Evolutionary conservation across 2,113 vertebrate genomes (phyloP).

Genomic region (Centrocercus urophasianus): DNA sequence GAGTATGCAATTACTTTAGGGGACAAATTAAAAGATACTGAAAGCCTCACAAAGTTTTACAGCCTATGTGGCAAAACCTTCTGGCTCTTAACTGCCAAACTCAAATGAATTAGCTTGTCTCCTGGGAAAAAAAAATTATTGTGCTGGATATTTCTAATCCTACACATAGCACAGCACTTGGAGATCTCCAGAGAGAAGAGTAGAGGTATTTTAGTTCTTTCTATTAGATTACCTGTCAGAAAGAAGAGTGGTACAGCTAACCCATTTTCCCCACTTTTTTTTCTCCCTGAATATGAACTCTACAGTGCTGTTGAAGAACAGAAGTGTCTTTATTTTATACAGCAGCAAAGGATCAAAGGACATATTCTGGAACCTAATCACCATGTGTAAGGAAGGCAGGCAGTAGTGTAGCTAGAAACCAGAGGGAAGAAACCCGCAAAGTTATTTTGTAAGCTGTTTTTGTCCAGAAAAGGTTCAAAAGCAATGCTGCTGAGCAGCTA

Average conservation of each 20-base stretch:
- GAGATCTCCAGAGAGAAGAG: background rate
- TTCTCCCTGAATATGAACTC: background rate
- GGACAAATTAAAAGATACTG: constrained; percentile 16
- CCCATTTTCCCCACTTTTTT: background rate
- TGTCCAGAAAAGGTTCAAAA: background rate
- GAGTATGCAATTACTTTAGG: constrained; percentile 27
- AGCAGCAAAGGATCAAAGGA: background rate
- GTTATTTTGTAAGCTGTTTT: background rate
- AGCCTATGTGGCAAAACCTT: constrained; percentile 1
- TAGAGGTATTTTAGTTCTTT: background rate
- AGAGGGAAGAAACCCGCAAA: background rate
- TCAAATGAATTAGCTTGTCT: background rate
- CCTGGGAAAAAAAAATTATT: background rate
- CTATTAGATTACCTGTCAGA: background rate
- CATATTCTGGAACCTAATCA: background rate
- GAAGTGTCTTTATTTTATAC: background rate
- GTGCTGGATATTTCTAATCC: background rate
- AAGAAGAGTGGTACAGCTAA: background rate
- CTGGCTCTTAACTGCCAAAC: background rate
- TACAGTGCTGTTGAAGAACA: background rate
- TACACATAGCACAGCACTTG: background rate
- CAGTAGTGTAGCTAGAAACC: background rate
- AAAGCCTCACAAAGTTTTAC: constrained; percentile 32
- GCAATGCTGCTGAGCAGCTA: background rate
- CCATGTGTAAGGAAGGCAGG: accelerated